phyloP scores from a whole-genome alignment of 2,797 vertebrate genomes.

The Macropus fuliginosus region DNA sequence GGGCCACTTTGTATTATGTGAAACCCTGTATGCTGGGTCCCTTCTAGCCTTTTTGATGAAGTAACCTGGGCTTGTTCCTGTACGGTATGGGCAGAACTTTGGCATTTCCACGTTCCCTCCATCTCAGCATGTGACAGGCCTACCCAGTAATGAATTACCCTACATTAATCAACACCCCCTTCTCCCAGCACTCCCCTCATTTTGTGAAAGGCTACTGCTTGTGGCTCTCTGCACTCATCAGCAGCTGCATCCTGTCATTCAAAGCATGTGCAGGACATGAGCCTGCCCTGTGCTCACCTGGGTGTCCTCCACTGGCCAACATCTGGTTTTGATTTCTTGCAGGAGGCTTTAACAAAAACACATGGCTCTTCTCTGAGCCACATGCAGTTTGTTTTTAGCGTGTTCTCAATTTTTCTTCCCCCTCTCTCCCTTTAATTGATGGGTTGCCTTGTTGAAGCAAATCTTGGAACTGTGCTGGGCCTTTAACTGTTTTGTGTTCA shows the following conservation, averaged over 20 bases:
- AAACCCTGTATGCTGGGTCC: rapidly evolving
- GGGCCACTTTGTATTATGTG: not conserved
- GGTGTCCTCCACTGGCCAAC: conserved; percentile 51
- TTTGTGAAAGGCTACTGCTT: not conserved
- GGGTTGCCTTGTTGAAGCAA: conserved; percentile 30
- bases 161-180: conserved; percentile 60
- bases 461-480: not conserved
- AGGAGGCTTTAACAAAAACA: not conserved
- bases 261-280: conserved; percentile 15
- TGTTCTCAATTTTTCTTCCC: conserved; percentile 32
- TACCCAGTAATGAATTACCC: conserved; percentile 48
- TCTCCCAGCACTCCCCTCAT: conserved; percentile 5
- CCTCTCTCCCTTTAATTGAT: conserved; percentile 11
- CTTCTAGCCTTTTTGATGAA: rapidly evolving
- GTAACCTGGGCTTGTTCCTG: not conserved
- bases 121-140: conserved; percentile 28
- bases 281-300: conserved; percentile 71
- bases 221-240: not conserved
- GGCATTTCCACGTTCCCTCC: not conserved
- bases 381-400: conserved; percentile 29
- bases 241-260: conserved; percentile 79
- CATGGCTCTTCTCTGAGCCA: conserved; percentile 46
- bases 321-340: conserved; percentile 69
- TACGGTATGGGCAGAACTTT: rapidly evolving
- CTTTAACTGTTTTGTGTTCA: conserved; percentile 56